These are phyloP conservation scores for Myoxocephalus aenaeus DNA, from an alignment of 2,797 vertebrate genomes.

Conservation along the genomic window DNA sequence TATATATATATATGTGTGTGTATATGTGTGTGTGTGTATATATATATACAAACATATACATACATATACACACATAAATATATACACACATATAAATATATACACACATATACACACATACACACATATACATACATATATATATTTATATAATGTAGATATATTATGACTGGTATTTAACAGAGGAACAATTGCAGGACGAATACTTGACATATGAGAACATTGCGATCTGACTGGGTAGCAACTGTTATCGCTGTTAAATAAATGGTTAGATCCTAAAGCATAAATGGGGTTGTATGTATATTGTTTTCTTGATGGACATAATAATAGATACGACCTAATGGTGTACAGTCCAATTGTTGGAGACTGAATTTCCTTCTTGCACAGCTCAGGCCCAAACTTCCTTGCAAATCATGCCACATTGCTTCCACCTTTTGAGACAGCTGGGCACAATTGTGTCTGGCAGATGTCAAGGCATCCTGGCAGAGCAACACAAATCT, in stretches of 20 bases:
- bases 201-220: constrained; percentile 14
- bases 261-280: constrained; percentile 4
- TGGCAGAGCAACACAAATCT: constrained; percentile 74
- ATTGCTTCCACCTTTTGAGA: constrained; percentile 70
- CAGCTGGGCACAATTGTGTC: constrained; percentile 74
- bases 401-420: constrained; percentile 66
- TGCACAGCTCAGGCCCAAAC: constrained; percentile 41
- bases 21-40: too few species aligned
- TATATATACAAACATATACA: too few species aligned
- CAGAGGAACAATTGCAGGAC: constrained; percentile 12
- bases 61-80: too few species aligned
- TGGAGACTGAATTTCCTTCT: constrained; percentile 48
- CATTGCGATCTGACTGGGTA: constrained; percentile 12
- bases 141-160: too few species aligned
- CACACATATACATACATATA: too few species aligned
- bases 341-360: constrained; percentile 48
- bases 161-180: constrained; percentile 21
- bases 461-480: constrained; percentile 80
- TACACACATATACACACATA: too few species aligned
- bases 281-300: constrained; percentile 13
- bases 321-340: constrained; percentile 66
- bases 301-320: constrained; percentile 66
- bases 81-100: too few species aligned
- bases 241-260: constrained; percentile 16
- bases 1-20: too few species aligned